Evolutionary conservation across 2,797 vertebrate species (phyloP), one percentile per base, ranked within the genome.

Genomic region (Gorsachius magnificus): DNA sequence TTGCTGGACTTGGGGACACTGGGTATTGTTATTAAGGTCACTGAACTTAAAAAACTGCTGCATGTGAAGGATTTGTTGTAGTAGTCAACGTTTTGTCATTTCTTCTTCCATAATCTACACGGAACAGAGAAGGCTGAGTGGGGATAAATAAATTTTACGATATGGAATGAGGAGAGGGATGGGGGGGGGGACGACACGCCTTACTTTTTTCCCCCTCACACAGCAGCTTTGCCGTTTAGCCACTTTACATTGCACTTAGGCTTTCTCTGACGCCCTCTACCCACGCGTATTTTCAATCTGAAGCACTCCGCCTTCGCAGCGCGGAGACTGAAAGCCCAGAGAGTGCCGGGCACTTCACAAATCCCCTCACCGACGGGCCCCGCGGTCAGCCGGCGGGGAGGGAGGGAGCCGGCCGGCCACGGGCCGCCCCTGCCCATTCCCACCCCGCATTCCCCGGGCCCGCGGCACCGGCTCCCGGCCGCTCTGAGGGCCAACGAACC

Each of bases 211-310:
- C 21, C 20, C 20, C 6, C 21, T 17, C n/a, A 7, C 4, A 19
- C 2, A 24, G 53, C 41, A 80, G n/a, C 60, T 53, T 46, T 22
- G 10, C n/a, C 13, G 4, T 10, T 31, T 4, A 11, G 9, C 21
- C 28, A 1, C 20, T 25, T 24, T 0, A 5, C 0, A 25, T 0
- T 1, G 35, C 43, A 3, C 46, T 26, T 3, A 1, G 0, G 5
- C 51, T 51, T 43, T 16, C 88, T 36, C n/a, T 9, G n/a, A 16
- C 12, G 3, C n/a, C 13, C 24, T 24, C 41, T 9, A 13, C 80
- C 36, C 65, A 41, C 19, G 18, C 33, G 0, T 4, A 46, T 18
- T 53, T 48, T 19, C 76, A 6, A 1, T 20, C 15, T 1, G 43
- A 53, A 19, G 38, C 61, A 38, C n/a, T 10, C n/a, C 3, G 31